Base-by-base conservation (phyloP, 2,113 vertebrate genomes). In the Melanostigma gelatinosum region DNA sequence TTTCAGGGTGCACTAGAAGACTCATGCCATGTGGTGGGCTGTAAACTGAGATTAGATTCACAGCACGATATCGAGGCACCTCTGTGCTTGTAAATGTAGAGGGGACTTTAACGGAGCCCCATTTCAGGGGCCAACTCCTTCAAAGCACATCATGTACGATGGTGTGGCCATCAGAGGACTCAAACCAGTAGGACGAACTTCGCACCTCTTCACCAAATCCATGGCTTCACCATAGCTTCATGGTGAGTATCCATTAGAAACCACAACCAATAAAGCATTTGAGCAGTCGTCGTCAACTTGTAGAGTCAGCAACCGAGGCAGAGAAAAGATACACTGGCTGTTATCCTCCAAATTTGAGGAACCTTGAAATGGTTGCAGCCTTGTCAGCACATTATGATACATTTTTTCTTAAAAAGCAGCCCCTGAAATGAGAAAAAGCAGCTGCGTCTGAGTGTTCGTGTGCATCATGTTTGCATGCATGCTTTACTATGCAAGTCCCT, bases 31-130 rank as follows among this genome's bases (percentile, higher is more conserved):
- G 87, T 66, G 75, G 80, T 79, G 89, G 79, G 84, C 78, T 85
- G 69, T 90, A 91, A 92, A 91, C 82, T 80, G 82, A 85, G 91
- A 93, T 93, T 93, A 91, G 82, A 90, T 85, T 86, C 91, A 57
- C 89, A 87, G 81, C 73, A n/a, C 60, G 91, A 89, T 87, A 85
- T 48, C 7, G 46, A 81, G 82, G 68, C 79, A 67, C 57, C 78
- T 70, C 80, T 80, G 74, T 77, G 86, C 67, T 48, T 84, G 85
- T 60, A 79, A 85, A 84, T 87, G 61, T 46, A 40, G 55, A 86
- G 15, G 34, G 9, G 60, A 76, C 69, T 61, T 79, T 77, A 62
- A 34, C 42, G 54, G 50, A 32, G 44, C 72, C 40, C 62, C 29
- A 44, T 76, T 84, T 78, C 52, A 40, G 58, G 61, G 65, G 55